Conservation (phyloP, 2,888 invertebrate species). For the Synanthedon andrenaeformis region DNA sequence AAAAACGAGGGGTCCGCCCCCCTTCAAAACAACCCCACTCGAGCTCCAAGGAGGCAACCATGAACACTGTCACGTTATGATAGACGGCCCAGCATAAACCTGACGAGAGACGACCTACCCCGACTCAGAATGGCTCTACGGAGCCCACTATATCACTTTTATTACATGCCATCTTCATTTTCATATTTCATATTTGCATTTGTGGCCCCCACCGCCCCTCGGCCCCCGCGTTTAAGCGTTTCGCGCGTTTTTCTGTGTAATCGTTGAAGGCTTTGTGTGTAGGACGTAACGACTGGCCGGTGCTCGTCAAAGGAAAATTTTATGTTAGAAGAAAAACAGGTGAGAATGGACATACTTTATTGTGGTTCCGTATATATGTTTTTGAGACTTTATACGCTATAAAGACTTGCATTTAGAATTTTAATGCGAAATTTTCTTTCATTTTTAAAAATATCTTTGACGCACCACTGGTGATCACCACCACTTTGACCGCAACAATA, state of each 20-base stretch:
- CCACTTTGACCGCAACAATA: too few species aligned
- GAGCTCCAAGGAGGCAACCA: constrained; percentile 54
- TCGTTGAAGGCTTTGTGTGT: constrained; percentile 43
- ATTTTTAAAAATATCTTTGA: too few species aligned
- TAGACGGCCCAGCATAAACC: constrained; percentile 80
- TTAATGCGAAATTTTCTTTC: too few species aligned
- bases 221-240: constrained; percentile 47
- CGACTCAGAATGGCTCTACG: constrained; percentile 80
- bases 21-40: constrained; percentile 8
- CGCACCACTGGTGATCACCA: too few species aligned
- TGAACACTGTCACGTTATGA: constrained; percentile 77
- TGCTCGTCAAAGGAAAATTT: constrained; percentile 37
- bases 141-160: constrained; percentile 84
- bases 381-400: too few species aligned
- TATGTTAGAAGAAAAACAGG: constrained; percentile 17
- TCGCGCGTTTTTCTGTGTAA: constrained; percentile 63
- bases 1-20: constrained; percentile 24
- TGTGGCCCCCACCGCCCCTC: constrained; percentile 36
- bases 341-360: not conserved
- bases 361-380: not conserved
- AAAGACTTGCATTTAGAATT: too few species aligned
- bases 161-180: constrained; percentile 80
- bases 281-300: constrained; percentile 36
- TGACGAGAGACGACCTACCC: constrained; percentile 77
- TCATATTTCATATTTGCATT: constrained; percentile 74